Base-by-base conservation (phyloP, 2,113 vertebrate species). In the Sphyrna mokarran region DNA sequence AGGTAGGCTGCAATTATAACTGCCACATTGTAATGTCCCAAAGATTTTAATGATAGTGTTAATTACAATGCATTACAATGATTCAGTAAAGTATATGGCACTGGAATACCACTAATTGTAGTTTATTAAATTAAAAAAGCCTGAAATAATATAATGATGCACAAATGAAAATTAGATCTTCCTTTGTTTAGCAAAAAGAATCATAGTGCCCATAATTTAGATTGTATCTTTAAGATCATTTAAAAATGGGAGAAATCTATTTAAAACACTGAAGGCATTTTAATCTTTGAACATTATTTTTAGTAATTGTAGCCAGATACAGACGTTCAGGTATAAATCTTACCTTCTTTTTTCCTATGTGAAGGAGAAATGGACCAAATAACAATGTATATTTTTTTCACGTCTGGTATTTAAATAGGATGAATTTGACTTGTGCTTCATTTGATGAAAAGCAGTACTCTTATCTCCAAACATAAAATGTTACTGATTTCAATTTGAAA, bases 51-150 rank as follows among this genome's bases (percentile, higher is more conserved):
- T 69, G 37, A 68, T 94, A 40, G n/a, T 70, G 91, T 69, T 94
- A 94, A 94, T 94, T 94, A 94, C 20, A 94, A 76, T 72, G 43
- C 9, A 37, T 33, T 48, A 10, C 11, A 69, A 95, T 95, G 94
- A 72, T 72, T 95, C 94, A 43, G 37, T 70, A 29, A 43, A 70
- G 23, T 94, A 70, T 94, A 43, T 94, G 29, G 93, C 68, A 72
- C 70, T 95, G 40, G 40, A 95, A 72, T 72, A 72, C 69, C 94
- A 70, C 66, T 95, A 95, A 95, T 95, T 95, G 43, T 43, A 95
- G 94, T 72, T 95, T 72, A 20, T 83, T 83, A 26, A 61, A 16
- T 54, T 90, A 61, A 33, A 61, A 54, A 63, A 20, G 80, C 80
- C 80, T 83, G 80, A 83, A 83, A 83, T 83, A 90, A 61, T 72